Conservation (phyloP, 2,113 vertebrate genomes). For the Pseudonaja textilis region DNA sequence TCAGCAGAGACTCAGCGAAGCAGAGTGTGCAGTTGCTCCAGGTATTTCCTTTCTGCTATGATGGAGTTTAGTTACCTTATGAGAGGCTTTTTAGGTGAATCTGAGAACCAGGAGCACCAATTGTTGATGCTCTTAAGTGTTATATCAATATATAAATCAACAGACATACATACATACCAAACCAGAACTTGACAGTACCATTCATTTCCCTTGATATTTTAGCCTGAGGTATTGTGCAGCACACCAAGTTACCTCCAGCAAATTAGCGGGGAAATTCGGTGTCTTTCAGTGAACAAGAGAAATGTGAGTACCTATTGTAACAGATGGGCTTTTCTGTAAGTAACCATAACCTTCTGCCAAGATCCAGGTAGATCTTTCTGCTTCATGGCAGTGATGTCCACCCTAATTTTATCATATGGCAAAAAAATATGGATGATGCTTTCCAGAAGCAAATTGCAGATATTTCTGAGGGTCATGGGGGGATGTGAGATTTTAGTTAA, state of each 20-base stretch:
- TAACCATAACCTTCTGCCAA: neutral
- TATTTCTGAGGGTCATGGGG: neutral
- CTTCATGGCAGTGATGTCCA: neutral
- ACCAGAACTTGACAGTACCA: neutral
- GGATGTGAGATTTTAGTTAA: neutral
- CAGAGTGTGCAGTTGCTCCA: constrained; percentile 28
- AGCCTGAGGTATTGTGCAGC: constrained; percentile 64
- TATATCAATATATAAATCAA: neutral
- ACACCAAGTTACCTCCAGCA: constrained; percentile 49
- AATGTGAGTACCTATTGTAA: constrained; percentile 63
- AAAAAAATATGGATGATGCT: neutral
- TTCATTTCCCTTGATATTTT: constrained; percentile 34
- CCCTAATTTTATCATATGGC: neutral
- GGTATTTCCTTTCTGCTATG: neutral
- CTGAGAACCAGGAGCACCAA: neutral
- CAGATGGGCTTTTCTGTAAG: neutral
- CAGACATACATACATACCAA: neutral
- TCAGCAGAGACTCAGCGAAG: constrained; percentile 39
- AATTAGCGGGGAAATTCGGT: constrained; percentile 18
- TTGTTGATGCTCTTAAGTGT: neutral
- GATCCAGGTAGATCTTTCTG: neutral
- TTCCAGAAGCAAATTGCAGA: neutral
- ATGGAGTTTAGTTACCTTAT: constrained; percentile 22
- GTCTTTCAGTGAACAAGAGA: constrained; percentile 56
- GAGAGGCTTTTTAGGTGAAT: neutral